These are phyloP conservation scores for Falco naumanni DNA, from an alignment of 2,797 vertebrate species.

Conservation along the genomic window DNA sequence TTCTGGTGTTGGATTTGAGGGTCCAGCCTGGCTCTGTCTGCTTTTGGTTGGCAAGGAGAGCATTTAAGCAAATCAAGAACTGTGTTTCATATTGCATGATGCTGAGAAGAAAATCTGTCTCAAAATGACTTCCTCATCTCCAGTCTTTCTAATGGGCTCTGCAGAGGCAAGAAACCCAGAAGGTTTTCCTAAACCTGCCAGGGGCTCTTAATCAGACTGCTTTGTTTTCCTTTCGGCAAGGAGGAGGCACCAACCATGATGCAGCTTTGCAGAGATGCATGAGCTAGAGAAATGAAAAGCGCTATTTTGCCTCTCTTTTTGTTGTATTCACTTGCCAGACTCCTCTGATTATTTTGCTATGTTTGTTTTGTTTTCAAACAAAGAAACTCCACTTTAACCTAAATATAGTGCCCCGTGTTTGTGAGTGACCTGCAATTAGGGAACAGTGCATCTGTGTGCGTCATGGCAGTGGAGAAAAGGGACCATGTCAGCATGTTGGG, in stretches of 20 bases:
- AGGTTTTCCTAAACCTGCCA: not conserved
- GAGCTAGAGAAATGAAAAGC: not conserved
- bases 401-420: not conserved
- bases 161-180: not conserved
- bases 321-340: not conserved
- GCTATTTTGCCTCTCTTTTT: slow-evolving; percentile 7
- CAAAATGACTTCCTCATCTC: not conserved
- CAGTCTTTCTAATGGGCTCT: not conserved
- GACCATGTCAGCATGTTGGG: not conserved
- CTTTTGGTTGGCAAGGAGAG: not conserved
- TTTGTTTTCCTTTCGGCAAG: not conserved
- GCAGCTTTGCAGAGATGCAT: not conserved
- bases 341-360: slow-evolving; percentile 36
- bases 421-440: not conserved
- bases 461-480: not conserved
- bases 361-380: slow-evolving; percentile 20
- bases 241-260: not conserved
- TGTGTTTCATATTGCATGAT: not conserved
- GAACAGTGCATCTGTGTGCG: not conserved
- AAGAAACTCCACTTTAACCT: not conserved
- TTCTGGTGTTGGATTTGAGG: not conserved
- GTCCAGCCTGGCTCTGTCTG: not conserved
- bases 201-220: not conserved
- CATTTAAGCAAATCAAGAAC: not conserved
- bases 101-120: not conserved